These are phyloP conservation scores for Nezara viridula DNA, from an alignment of 2,888 invertebrate genomes.

Conservation along the genomic window DNA sequence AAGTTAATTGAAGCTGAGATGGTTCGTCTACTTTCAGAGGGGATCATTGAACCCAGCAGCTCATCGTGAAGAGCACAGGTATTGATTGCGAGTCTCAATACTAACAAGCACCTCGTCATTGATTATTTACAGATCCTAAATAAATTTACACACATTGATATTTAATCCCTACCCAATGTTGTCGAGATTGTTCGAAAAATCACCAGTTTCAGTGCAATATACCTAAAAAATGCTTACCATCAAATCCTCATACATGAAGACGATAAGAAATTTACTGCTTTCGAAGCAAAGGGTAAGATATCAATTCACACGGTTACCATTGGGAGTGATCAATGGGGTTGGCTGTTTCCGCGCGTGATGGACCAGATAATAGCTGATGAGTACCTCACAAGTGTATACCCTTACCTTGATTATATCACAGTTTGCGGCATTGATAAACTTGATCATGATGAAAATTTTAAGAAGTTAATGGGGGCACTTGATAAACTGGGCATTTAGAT, in stretches of 20 bases:
- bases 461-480: too few species aligned
- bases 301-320: slow-evolving; percentile 9
- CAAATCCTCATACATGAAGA: slow-evolving; percentile 52
- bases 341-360: slow-evolving; percentile 5
- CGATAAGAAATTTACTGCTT: slow-evolving; percentile 53
- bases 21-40: too few species aligned
- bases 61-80: too few species aligned
- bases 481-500: slow-evolving; percentile 51
- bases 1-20: too few species aligned
- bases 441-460: too few species aligned
- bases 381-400: slow-evolving; percentile 34
- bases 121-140: too few species aligned
- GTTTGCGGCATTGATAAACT: too few species aligned
- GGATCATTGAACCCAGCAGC: too few species aligned
- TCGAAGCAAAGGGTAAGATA: slow-evolving; percentile 55
- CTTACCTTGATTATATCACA: slow-evolving; percentile 49
- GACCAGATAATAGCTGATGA: slow-evolving; percentile 51
- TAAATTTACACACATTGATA: too few species aligned
- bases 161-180: neutral
- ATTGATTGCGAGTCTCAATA: too few species aligned
- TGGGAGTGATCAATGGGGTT: slow-evolving; percentile 51
- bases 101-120: too few species aligned
- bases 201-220: slow-evolving; percentile 35
- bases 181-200: slow-evolving; percentile 28
- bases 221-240: slow-evolving; percentile 53